Percentiles rank a stretch among this genome's conserved stretches.
phyloP scores from a whole-genome alignment of 2,113 vertebrate species.

The Microcebus tavaratra region DNA sequence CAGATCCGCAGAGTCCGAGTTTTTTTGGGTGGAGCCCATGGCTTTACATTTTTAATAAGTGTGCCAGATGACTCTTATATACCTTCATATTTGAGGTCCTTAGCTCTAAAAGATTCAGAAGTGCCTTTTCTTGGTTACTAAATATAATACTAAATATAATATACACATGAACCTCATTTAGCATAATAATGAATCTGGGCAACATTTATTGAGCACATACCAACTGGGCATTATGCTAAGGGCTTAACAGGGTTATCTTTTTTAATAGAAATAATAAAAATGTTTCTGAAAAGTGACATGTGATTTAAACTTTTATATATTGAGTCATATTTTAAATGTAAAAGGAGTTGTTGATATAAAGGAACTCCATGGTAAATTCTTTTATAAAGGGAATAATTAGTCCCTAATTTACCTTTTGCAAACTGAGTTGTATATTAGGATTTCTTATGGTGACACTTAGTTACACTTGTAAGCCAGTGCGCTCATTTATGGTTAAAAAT shows the following conservation, averaged over 20 bases:
- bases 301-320: background rate
- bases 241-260: background rate
- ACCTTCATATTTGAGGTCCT: background rate
- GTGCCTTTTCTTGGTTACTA: background rate
- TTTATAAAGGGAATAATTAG: background rate
- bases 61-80: background rate
- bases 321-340: background rate
- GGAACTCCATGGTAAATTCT: background rate
- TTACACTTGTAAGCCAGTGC: background rate
- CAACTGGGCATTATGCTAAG: background rate
- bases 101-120: constrained; percentile 10
- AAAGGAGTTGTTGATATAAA: background rate
- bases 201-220: background rate
- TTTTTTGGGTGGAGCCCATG: background rate
- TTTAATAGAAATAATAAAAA: background rate
- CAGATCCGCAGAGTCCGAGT: background rate
- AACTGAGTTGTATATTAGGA: background rate
- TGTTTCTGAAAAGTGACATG: background rate
- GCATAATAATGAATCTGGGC: background rate
- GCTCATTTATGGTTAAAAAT: background rate
- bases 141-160: background rate
- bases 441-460: background rate
- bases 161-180: background rate
- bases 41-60: background rate
- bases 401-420: background rate